Evolutionary conservation across 2,888 invertebrate species (phyloP).

Genomic region (Monopis laevigella): DNA sequence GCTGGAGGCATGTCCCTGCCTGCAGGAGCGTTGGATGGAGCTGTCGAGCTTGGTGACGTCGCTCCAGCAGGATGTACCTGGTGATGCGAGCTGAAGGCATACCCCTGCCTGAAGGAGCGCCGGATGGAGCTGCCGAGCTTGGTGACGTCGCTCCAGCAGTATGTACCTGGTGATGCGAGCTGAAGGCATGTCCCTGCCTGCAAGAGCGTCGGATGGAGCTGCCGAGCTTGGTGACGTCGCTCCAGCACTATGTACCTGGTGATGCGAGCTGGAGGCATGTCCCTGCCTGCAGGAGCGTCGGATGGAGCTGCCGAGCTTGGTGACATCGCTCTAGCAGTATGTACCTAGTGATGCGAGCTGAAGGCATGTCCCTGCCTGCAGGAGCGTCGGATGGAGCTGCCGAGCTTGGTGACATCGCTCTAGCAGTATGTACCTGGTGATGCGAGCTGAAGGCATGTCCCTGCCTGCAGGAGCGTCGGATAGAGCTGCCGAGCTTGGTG

Average conservation of each 20-base stretch:
- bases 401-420: constrained; percentile 86
- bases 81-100: constrained; percentile 12
- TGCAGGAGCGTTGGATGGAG: constrained; percentile 64
- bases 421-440: constrained; percentile 64
- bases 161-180: neutral
- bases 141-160: constrained; percentile 90
- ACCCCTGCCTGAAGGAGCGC: constrained; percentile 27
- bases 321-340: constrained; percentile 54
- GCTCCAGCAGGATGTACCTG: constrained; percentile 74
- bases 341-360: neutral
- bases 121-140: constrained; percentile 76
- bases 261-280: neutral
- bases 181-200: neutral
- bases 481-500: constrained; percentile 77
- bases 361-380: constrained; percentile 21
- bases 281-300: constrained; percentile 10
- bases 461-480: constrained; percentile 46
- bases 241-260: constrained; percentile 71
- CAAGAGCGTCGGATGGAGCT: constrained; percentile 70
- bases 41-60: constrained; percentile 84
- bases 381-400: constrained; percentile 71
- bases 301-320: constrained; percentile 72
- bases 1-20: neutral
- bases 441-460: neutral
- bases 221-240: constrained; percentile 83